Base-by-base conservation (phyloP, 2,113 vertebrate species). In the Monopterus albus region DNA sequence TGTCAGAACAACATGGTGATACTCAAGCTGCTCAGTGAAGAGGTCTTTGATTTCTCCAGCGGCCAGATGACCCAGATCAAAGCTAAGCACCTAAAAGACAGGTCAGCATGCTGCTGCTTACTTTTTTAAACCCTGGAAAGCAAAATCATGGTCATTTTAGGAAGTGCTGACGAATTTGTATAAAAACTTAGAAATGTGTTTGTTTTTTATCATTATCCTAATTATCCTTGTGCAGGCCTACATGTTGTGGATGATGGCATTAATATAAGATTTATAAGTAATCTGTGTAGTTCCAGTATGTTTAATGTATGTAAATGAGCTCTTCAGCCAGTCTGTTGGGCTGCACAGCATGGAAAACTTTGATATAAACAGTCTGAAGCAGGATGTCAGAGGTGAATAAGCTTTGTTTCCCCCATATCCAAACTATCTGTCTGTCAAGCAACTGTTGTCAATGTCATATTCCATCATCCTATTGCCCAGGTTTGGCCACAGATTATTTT, bases 1-100 rank as follows among this genome's bases (percentile, higher is more conserved):
- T 99, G 98, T 87, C 98, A 99, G 89, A 99, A 99, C 93, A 99
- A 99, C 82, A 99, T 98, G 97, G 91, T 98, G 31, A 99, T 99
- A 73, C 93, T 99, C 15, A 99, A 99, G 84, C 93, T 99, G 64
- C 87, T 99, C 60, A 99, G 98, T 17, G 98, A 99, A 88, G 98
- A 99, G 88, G 98, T 99, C 35, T 99, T 99, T 90, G 98, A 99
- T 89, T 99, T 99, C 75, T 99, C 97, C 83, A 99, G 97, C 62
- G 98, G 98, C 10, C 98, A 98, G 91, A 98, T 99, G 90, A 99
- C 97, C 40, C 97, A 99, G 91, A 96, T 98, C 46, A 99, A 99
- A 90, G 97, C 97, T 62, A 99, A 99, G 79, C 98, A 99, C 87
- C 94, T 99, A 67, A 99, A 99, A 91, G 98, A 99, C 95, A 99